Percentiles rank a stretch among this genome's conserved stretches.
These are phyloP conservation scores for Cotesia chilonis DNA, from an alignment of 1,140 invertebrate species.

Conservation along the genomic window DNA sequence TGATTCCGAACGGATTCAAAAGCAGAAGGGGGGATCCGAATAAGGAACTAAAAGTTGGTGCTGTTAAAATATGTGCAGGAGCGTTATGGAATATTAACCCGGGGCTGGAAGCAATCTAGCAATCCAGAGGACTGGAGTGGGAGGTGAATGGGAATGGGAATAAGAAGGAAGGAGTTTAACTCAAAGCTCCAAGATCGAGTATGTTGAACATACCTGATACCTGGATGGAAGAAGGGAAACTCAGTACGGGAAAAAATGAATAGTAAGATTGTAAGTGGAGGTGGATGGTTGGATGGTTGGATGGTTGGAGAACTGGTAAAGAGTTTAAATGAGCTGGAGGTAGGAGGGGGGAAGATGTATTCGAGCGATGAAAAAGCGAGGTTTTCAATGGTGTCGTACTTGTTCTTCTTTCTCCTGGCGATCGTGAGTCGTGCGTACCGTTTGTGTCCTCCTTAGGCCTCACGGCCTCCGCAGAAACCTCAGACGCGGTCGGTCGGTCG, in stretches of 20 bases:
- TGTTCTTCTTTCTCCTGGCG: constrained; percentile 40
- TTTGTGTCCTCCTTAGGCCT: constrained; percentile 65
- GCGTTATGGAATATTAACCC: constrained; percentile 25
- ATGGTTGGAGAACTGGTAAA: constrained; percentile 18
- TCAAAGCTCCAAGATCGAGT: no score
- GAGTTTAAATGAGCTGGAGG: constrained; percentile 10
- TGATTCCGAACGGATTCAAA: constrained; percentile 1
- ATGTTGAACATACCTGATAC: no score
- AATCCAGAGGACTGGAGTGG: not conserved
- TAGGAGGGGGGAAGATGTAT: constrained; percentile 33
- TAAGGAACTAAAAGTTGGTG: not conserved
- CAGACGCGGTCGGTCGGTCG: constrained; percentile 63
- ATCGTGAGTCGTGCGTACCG: constrained; percentile 65
- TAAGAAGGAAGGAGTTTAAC: not conserved
- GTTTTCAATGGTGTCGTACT: constrained; percentile 63
- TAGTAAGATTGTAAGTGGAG: constrained; percentile 26
- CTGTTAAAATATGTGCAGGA: not conserved
- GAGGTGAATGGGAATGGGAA: not conserved
- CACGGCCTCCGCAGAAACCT: constrained; percentile 51
- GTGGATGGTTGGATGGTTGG: constrained; percentile 10
- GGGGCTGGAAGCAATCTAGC: not conserved
- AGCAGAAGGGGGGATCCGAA: not conserved
- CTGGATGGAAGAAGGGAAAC: not conserved
- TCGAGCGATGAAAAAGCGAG: constrained; percentile 54
- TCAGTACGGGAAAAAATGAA: not conserved